A percentile compares a stretch with the other conserved stretches of the same genome.
phyloP scores from a whole-genome alignment of 2,888 invertebrate species.

The Oxycera nigricornis region DNA sequence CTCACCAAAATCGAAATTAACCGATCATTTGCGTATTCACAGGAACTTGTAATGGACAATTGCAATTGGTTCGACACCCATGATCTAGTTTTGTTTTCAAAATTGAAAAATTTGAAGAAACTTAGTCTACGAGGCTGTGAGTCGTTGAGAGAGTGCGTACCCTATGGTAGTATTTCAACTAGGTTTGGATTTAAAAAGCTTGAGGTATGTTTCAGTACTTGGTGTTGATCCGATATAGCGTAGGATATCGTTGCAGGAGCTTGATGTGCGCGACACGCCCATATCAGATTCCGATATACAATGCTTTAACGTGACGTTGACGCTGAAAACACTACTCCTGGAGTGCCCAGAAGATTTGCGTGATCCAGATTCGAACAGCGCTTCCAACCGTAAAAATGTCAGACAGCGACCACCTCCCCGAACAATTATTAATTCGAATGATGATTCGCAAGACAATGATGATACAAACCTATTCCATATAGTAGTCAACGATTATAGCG shows the following conservation, averaged over 20 bases:
- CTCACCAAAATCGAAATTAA: not conserved
- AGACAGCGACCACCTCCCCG: constrained; percentile 15
- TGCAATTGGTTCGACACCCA: constrained; percentile 79
- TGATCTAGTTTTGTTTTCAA: constrained; percentile 75
- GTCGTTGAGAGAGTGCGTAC: constrained; percentile 74
- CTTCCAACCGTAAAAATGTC: not conserved
- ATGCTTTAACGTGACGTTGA: constrained; percentile 65
- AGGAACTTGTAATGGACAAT: constrained; percentile 75
- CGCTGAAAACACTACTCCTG: constrained; percentile 64
- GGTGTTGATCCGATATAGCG: constrained; percentile 13
- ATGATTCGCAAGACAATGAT: constrained; percentile 8
- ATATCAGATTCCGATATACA: constrained; percentile 68
- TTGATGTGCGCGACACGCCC: constrained; percentile 66
- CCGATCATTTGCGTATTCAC: constrained; percentile 48
- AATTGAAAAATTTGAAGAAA: constrained; percentile 68
- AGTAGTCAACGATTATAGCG: constrained; percentile 42
- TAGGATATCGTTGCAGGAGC: constrained; percentile 54
- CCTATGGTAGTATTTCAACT: constrained; percentile 78
- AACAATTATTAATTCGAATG: not conserved
- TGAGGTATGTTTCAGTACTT: constrained; percentile 51
- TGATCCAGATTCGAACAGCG: constrained; percentile 35
- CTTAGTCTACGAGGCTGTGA: constrained; percentile 72
- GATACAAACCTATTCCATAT: constrained; percentile 41
- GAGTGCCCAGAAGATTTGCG: constrained; percentile 60
- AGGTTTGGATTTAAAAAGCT: constrained; percentile 69